Evolutionary conservation across 2,797 vertebrate species (phyloP), one percentile per base, ranked within the genome.

Genomic region (Scyliorhinus canicula): DNA sequence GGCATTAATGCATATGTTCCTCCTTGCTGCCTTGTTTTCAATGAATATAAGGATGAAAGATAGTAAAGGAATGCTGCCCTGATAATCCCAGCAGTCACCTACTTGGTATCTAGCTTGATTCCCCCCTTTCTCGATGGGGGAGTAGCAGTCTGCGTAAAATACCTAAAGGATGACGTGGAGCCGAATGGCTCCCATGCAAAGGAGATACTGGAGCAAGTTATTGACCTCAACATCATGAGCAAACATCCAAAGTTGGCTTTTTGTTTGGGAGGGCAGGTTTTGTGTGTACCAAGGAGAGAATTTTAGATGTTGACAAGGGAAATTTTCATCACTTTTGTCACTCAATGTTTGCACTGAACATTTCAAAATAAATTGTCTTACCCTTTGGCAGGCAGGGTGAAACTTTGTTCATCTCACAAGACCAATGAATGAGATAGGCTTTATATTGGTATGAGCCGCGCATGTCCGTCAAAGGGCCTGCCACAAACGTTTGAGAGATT

Each of bases 21-120:
- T 69, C 52, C 69, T 71, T 94, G 93, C 93, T 94, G 93, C 93
- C 74, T 47, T 71, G 67, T 67, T 94, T 52, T 52, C 93, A 71
- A 19, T 94, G 93, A 74, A 50, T 74, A 47, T 11, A 21, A 74
- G 93, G 93, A 94, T 94, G 93, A 94, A 94, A 71, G 93, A 47
- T 71, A 93, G 57, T n/a, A 74, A 67, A 94, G 44, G 44, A 31
- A 52, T 69, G 65, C 65, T 93, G 91, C 44, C 6, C 65, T 69
- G 40, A 47, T 94, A 52, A 71, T n/a, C 28, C 47, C 28, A 71
- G 47, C 67, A 69, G 67, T 55, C 50, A 71, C 55, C 74, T 52
- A 74, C 28, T 71, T 94, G 67, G 93, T 28, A 94, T 94, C 67
- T 94, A 74, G 52, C 31, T 71, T 94, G 65, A 47, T 94, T 91